phyloP scores from a whole-genome alignment of 2,888 invertebrate genomes.

The Cancer borealis region DNA sequence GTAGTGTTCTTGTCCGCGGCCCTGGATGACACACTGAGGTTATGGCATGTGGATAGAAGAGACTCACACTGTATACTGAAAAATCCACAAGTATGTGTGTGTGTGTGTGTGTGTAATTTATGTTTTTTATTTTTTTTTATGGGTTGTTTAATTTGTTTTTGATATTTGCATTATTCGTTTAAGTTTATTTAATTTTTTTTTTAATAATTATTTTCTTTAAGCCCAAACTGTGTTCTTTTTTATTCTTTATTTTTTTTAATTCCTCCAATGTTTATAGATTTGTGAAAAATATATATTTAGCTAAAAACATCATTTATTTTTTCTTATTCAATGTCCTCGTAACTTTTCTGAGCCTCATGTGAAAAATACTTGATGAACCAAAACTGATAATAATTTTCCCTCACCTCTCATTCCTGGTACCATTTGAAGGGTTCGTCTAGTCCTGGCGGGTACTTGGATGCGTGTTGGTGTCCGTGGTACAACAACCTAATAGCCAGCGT shows the following conservation, averaged over 20 bases:
- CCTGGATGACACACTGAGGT: conserved; percentile 73
- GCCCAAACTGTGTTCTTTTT: no score
- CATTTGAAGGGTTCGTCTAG: conserved; percentile 53
- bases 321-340: background rate
- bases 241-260: no score
- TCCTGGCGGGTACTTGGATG: conserved; percentile 71
- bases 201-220: no score
- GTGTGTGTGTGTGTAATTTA: background rate
- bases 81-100: conserved; percentile 68
- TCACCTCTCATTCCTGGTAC: background rate
- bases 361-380: background rate
- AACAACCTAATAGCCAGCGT: conserved; percentile 69
- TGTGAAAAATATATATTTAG: no score
- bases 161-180: no score
- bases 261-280: no score
- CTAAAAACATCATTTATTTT: no score
- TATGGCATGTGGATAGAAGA: conserved; percentile 70
- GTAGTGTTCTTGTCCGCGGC: conserved; percentile 73
- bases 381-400: background rate
- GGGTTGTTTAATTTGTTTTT: no score
- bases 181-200: no score
- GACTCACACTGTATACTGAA: conserved; percentile 67
- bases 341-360: background rate
- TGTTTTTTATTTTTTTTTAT: no score
- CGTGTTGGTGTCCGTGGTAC: conserved; percentile 75